A percentile compares a stretch with the other conserved stretches of the same genome.
phyloP scores from a whole-genome alignment of 2,113 vertebrate genomes.

The Eulemur rufifrons region DNA sequence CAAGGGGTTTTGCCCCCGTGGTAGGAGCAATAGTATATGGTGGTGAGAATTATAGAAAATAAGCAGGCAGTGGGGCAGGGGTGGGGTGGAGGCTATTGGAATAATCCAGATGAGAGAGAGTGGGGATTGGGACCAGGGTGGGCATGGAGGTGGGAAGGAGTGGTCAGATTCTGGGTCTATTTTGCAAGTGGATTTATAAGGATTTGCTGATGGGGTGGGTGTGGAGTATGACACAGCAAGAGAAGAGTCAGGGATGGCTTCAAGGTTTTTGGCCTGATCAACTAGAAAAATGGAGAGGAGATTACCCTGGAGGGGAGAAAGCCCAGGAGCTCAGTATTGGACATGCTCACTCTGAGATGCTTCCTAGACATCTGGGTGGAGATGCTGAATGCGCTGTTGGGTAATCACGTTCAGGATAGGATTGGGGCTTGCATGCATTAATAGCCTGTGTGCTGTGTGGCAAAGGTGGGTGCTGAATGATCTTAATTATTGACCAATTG shows the following conservation, averaged over 20 bases:
- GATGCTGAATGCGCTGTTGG: neutral
- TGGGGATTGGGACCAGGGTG: neutral
- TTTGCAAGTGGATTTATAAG: neutral
- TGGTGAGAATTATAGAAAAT: neutral
- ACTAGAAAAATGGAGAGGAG: neutral
- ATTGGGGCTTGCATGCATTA: neutral
- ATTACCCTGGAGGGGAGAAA: neutral
- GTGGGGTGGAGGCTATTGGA: neutral
- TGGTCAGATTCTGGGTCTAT: neutral
- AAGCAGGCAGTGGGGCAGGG: no score
- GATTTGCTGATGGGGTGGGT: neutral
- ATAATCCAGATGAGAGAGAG: neutral
- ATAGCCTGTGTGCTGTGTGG: neutral
- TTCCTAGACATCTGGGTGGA: neutral
- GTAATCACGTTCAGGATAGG: neutral
- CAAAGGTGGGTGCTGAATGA: neutral
- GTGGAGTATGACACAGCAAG: neutral
- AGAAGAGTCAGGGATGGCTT: neutral
- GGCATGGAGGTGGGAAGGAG: neutral
- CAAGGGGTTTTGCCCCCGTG: neutral
- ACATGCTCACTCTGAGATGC: neutral
- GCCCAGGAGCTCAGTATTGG: neutral
- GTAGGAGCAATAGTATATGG: neutral
- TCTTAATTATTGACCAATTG: neutral
- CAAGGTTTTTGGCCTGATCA: neutral